Percentiles rank a stretch among this genome's conserved stretches.
These are phyloP conservation scores for Dendroctonus ponderosae DNA, from an alignment of 1,140 invertebrate species.

Conservation along the genomic window DNA sequence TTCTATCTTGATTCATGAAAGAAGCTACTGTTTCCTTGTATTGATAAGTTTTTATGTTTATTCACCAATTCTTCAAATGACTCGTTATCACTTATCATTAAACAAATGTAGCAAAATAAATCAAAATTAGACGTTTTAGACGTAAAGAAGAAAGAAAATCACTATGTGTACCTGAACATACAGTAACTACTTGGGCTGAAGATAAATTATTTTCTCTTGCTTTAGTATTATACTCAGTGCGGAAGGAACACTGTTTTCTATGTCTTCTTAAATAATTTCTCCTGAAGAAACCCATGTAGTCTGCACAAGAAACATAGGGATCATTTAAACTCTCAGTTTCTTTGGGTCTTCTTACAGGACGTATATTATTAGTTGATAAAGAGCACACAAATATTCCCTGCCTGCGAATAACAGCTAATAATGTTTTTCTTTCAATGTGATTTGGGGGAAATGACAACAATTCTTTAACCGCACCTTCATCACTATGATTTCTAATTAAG, in stretches of 20 bases:
- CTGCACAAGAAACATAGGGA: slow-evolving; percentile 22
- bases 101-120: too few relatives aligned
- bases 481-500: slow-evolving; percentile 31
- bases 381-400: slow-evolving; percentile 28
- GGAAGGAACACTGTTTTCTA: slow-evolving; percentile 21
- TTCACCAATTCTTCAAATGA: too few relatives aligned
- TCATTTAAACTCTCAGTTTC: slow-evolving; percentile 5
- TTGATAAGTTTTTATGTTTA: too few relatives aligned
- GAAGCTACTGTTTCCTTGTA: too few relatives aligned
- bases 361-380: slow-evolving; percentile 17
- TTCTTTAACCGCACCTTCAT: slow-evolving; percentile 34
- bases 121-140: too few relatives aligned
- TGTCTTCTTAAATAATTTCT: slow-evolving; percentile 31
- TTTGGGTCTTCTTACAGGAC: slow-evolving; percentile 28
- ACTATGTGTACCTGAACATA: slow-evolving; percentile 18
- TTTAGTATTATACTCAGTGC: background rate
- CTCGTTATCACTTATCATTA: too few relatives aligned
- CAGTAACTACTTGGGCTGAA: slow-evolving; percentile 24
- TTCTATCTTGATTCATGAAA: too few relatives aligned
- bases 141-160: slow-evolving; percentile 20
- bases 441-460: slow-evolving; percentile 12
- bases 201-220: slow-evolving; percentile 28
- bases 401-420: slow-evolving; percentile 22
- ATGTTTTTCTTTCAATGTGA: slow-evolving; percentile 22
- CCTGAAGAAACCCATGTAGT: slow-evolving; percentile 24